Base-by-base conservation (phyloP, 2,888 invertebrate genomes). In the Smittia sp. region DNA sequence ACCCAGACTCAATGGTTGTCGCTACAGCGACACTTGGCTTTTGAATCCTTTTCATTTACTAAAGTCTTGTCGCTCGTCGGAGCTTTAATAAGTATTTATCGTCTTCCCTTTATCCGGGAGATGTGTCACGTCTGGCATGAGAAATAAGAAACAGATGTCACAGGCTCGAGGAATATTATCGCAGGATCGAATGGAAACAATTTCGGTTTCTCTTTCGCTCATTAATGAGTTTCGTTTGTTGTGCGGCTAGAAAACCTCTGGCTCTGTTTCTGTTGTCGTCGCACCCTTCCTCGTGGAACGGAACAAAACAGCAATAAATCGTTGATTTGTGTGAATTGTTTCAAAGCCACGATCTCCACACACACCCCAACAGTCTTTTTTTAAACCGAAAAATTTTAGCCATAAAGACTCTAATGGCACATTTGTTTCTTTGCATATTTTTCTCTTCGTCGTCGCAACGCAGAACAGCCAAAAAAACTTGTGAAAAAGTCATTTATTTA, bases 401-500 rank as follows among this genome's bases (percentile, higher is more conserved):
- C 54, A 52, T 54, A 69, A 69, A 69, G 27, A 69, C 69, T 20
- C 54, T 69, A 69, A 69, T 69, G 69, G 69, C 54, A 52, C 52
- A 69, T 69, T 69, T 69, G 27, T 69, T 69, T 38, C 27, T 69
- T 39, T 69, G 39, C 46, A 39, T 69, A 18, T 69, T 27, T 32
- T 20, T 25, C 15, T 68, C 13, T 41, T 66, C 25, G 27, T 24
- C 25, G 20, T 20, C 32, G 67, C 39, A 41, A 41, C 15, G 27
- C 69, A 69, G 69, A 69, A 54, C 54, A 69, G 69, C 46, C 54
- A 18, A 52, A 27, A 69, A 69, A 20, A 58, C 58, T 58, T 58
- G 58, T 58, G 58, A 58, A 20, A 58, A 58, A 18, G n/a, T 18
- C n/a, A 15, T 46, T 46, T 46, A 18, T 46, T 46, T 46, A 46